Evolutionary conservation across 1,140 invertebrate genomes (phyloP), one percentile per base, ranked within the genome.

Genomic region (Nasonia vitripennis): DNA sequence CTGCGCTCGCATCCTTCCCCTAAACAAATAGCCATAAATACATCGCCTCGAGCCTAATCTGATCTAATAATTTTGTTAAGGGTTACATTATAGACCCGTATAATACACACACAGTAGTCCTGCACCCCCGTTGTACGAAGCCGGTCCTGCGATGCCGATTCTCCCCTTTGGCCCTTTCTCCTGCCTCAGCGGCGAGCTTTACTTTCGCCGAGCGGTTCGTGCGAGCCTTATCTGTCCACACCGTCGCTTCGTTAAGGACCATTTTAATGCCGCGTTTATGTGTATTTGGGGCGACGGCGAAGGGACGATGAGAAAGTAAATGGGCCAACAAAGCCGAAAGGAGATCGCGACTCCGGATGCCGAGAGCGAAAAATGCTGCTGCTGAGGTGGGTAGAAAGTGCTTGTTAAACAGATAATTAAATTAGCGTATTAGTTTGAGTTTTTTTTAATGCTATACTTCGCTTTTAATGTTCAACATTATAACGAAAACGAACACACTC

Each of bases 221-320:
- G 79, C 55, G 55, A 12, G 31, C 31, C 48, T 81, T 86, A 86
- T 86, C 84, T 86, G 70, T 81, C 62, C 79, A 11, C 74, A 37
- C 73, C 79, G 84, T 81, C 73, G 62, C 79, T 81, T 86, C 79
- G 84, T 86, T 86, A 78, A 81, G 79, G 78, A 31, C 31, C 48
- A 45, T 67, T 85, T 85, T 85, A 85, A 85, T 85, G 70, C 34
- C 20, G 51, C 51, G 51, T 31, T 71, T 73, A 79, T 84, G 68
- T 71, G 27, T 71, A 71, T 34, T 62, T n/a, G 27, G 31, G 11
- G 41, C 45, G 48, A 67, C 17, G 37, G 37, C 70, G 6, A 41
- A 81, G 20, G 67, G 37, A 81, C 37, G 45, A 71, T 70, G 68
- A 17, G 20, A 81, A 31, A 81, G 20, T 67, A n/a, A 71, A 34